Percentiles rank a stretch among this genome's conserved stretches.
phyloP scores from a whole-genome alignment of 2,888 invertebrate genomes.

The Copidosoma aretas region DNA sequence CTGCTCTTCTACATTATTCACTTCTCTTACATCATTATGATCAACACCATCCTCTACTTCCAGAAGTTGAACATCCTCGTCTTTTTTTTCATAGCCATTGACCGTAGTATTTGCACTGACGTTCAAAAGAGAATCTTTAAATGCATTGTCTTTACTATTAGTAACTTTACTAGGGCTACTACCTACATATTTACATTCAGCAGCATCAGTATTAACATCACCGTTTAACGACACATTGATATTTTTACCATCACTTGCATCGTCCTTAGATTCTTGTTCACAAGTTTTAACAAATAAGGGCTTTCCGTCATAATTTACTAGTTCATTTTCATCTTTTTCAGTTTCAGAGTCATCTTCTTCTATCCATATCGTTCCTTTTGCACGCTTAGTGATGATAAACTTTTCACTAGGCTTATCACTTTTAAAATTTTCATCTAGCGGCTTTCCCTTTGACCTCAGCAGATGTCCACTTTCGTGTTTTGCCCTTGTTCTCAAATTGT shows the following conservation, averaged over 20 bases:
- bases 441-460: conserved; percentile 58
- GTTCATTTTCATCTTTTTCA: conserved; percentile 44
- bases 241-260: conserved; percentile 29
- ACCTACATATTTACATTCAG: conserved; percentile 35
- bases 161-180: conserved; percentile 23
- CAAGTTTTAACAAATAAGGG: conserved; percentile 24
- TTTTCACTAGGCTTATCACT: conserved; percentile 51
- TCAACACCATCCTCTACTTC: conserved; percentile 19
- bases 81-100: conserved; percentile 39
- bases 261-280: conserved; percentile 25
- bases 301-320: conserved; percentile 37
- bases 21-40: conserved; percentile 17
- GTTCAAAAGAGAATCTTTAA: conserved; percentile 32
- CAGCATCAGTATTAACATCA: conserved; percentile 19
- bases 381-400: conserved; percentile 58
- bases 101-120: conserved; percentile 25
- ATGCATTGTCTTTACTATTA: conserved; percentile 16
- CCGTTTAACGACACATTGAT: conserved; percentile 36
- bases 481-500: conserved; percentile 58
- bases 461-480: conserved; percentile 61
- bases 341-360: conserved; percentile 53
- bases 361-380: conserved; percentile 61
- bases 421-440: conserved; percentile 57
- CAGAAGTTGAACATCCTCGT: conserved; percentile 19
- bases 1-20: conserved; percentile 57